A percentile compares a stretch with the other conserved stretches of the same genome.
Conservation (phyloP, 2,113 vertebrate species). For the Lepus timidus region DNA sequence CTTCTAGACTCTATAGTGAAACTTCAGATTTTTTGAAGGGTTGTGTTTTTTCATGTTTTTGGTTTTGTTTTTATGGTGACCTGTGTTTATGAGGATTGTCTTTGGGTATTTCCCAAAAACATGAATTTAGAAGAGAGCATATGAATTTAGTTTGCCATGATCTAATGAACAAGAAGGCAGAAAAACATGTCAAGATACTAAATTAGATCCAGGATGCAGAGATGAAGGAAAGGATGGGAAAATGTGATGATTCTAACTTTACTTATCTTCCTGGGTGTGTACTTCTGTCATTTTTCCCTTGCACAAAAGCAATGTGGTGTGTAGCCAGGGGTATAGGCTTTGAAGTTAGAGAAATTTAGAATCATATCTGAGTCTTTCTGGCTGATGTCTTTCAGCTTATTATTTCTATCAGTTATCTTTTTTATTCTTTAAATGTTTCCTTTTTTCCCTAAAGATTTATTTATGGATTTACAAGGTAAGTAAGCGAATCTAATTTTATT, state of each 20-base stretch:
- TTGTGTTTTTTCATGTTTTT: not conserved
- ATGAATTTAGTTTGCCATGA: not conserved
- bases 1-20: not conserved
- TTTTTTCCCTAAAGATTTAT: too few species aligned
- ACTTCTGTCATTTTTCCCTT: not conserved
- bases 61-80: not conserved
- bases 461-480: too few species aligned
- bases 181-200: not conserved
- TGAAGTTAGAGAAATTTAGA: constrained; percentile 14
- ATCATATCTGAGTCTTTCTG: not conserved
- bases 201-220: not conserved
- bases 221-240: not conserved
- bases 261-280: not conserved
- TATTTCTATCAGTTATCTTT: not conserved
- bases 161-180: not conserved
- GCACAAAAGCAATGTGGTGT: not conserved
- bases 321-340: not conserved
- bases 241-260: not conserved
- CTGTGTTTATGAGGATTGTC: not conserved
- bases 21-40: not conserved
- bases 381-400: not conserved
- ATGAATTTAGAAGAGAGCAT: not conserved
- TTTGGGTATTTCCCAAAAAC: not conserved
- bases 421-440: not conserved
- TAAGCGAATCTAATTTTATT: too few species aligned